These are phyloP conservation scores for Strongylocentrotus purpuratus DNA, from an alignment of 35 echinoderm and acorn worm genomes.

Conservation along the genomic window DNA sequence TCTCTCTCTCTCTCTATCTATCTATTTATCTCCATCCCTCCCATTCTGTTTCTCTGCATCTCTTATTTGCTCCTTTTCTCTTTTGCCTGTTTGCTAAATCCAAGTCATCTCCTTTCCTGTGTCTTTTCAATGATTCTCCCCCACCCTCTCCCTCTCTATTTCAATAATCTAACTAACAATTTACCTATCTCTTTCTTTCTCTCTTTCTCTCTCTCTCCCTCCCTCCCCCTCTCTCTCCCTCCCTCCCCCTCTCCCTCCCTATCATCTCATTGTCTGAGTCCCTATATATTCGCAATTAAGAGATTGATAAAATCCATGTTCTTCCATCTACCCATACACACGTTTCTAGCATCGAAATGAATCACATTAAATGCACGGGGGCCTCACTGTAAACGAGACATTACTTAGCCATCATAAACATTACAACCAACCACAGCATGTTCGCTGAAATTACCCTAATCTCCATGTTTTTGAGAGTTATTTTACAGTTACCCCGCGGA, in stretches of 20 bases:
- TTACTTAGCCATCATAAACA: not conserved
- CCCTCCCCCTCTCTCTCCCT: not conserved
- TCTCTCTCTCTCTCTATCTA: not conserved
- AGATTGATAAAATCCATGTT: not conserved
- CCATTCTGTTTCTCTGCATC: not conserved
- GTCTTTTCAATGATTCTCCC: too few relatives aligned
- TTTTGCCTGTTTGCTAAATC: too few relatives aligned
- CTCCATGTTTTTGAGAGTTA: conserved; percentile 10
- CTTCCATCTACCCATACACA: not conserved
- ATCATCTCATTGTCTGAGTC: not conserved
- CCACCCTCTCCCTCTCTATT: too few relatives aligned
- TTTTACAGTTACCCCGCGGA: not conserved
- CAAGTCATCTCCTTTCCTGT: too few relatives aligned
- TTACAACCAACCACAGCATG: not conserved
- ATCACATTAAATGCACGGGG: not conserved
- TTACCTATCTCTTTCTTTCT: not conserved
- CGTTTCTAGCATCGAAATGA: not conserved
- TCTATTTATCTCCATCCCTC: not conserved
- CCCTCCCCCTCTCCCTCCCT: not conserved
- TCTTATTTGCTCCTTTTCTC: not conserved
- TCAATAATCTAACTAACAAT: too few relatives aligned
- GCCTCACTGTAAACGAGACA: not conserved
- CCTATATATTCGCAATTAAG: not conserved
- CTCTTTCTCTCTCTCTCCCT: not conserved
- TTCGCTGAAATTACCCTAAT: not conserved